A percentile compares a stretch with the other conserved stretches of the same genome.
These are phyloP conservation scores for Vandiemenella viatica DNA, from an alignment of 2,888 invertebrate species.

Conservation along the genomic window DNA sequence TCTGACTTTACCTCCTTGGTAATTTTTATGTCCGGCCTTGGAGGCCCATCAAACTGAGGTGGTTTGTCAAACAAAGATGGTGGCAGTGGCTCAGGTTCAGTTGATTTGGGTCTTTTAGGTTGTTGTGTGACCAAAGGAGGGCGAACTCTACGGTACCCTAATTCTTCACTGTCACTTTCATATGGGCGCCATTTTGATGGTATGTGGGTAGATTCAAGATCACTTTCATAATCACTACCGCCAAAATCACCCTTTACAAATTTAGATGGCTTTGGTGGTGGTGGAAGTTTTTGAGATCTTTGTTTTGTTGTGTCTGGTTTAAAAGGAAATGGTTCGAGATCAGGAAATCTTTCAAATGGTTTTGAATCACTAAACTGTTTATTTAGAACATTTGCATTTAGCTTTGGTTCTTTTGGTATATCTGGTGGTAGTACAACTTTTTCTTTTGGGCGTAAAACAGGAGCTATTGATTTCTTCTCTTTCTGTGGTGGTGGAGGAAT, in stretches of 20 bases:
- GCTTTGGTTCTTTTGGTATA: slow-evolving; percentile 10
- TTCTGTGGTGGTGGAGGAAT: slow-evolving; percentile 30
- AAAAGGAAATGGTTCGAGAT: slow-evolving; percentile 35
- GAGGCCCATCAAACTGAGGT: slow-evolving; percentile 28
- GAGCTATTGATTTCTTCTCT: slow-evolving; percentile 26
- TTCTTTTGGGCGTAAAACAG: slow-evolving; percentile 30
- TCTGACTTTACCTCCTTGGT: slow-evolving; percentile 8
- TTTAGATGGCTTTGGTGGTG: slow-evolving; percentile 41
- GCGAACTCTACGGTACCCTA: slow-evolving; percentile 37
- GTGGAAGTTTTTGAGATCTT: slow-evolving; percentile 28
- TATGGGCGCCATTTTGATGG: slow-evolving; percentile 42
- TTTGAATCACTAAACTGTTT: slow-evolving; percentile 20
- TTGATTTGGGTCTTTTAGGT: slow-evolving; percentile 34
- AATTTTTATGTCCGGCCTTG: slow-evolving; percentile 17
- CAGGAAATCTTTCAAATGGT: slow-evolving; percentile 30
- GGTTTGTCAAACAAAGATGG: slow-evolving; percentile 40
- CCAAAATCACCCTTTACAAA: slow-evolving; percentile 39
- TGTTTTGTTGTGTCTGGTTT: slow-evolving; percentile 30
- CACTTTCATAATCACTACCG: slow-evolving; percentile 55
- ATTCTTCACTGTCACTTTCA: slow-evolving; percentile 48
- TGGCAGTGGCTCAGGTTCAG: slow-evolving; percentile 38
- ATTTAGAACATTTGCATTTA: slow-evolving; percentile 6
- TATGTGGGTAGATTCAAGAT: slow-evolving; percentile 33
- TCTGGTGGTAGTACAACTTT: slow-evolving; percentile 22
- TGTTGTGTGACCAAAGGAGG: slow-evolving; percentile 31